Evolutionary conservation across 1,140 invertebrate species (phyloP).

Genomic region (Neodiprion pinetum): DNA sequence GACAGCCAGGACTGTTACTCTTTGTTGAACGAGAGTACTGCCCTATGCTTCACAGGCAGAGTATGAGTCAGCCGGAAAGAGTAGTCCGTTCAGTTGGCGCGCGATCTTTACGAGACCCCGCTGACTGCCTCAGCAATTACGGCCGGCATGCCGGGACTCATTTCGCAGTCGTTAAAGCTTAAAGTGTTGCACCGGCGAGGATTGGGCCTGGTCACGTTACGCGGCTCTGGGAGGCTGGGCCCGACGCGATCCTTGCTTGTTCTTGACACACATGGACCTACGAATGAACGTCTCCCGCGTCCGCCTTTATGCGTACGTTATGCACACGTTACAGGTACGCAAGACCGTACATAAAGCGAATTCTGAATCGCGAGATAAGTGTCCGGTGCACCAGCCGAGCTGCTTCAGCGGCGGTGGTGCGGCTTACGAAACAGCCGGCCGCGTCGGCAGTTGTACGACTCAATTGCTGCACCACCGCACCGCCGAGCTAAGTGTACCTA

Average conservation of each 20-base stretch:
- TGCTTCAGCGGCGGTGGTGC: too few relatives aligned
- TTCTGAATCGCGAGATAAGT: too few relatives aligned
- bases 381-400: too few relatives aligned
- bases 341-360: background rate
- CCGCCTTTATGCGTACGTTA: too few relatives aligned
- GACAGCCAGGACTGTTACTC: too few relatives aligned
- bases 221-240: background rate
- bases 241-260: background rate
- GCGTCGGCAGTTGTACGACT: too few relatives aligned
- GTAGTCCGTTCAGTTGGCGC: background rate
- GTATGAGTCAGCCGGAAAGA: conserved; percentile 12
- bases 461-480: too few relatives aligned
- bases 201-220: conserved; percentile 21
- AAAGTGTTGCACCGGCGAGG: conserved; percentile 23
- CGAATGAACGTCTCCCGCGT: too few relatives aligned
- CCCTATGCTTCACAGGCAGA: background rate
- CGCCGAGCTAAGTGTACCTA: too few relatives aligned
- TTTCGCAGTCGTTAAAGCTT: conserved; percentile 28
- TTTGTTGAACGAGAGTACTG: conserved; percentile 15
- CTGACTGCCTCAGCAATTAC: conserved; percentile 24
- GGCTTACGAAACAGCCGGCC: too few relatives aligned
- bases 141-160: conserved; percentile 22
- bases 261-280: background rate
- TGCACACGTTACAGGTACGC: background rate
- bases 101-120: conserved; percentile 19